Conservation (phyloP, 1,140 invertebrate species). For the Cyphomyrmex costatus region DNA sequence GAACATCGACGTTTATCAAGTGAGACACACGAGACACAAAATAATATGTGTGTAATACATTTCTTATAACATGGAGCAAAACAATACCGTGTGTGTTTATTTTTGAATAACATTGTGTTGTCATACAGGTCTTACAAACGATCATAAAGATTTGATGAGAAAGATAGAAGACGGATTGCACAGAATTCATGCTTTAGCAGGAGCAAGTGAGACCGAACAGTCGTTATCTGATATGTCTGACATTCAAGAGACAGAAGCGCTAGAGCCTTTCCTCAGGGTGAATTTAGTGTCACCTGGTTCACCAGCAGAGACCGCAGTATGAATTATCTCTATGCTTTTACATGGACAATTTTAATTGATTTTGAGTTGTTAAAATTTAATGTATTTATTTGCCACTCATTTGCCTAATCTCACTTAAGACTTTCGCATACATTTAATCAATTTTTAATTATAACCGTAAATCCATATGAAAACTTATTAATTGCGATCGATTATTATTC, state of each 20-base stretch:
- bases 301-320: constrained; percentile 93
- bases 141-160: constrained; percentile 94
- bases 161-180: constrained; percentile 93
- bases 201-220: constrained; percentile 39
- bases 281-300: constrained; percentile 92
- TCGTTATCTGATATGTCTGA: constrained; percentile 37
- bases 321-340: constrained; percentile 72
- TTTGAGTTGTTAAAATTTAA: not conserved
- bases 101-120: constrained; percentile 13
- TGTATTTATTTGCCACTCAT: not conserved
- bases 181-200: constrained; percentile 85
- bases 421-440: too few species aligned
- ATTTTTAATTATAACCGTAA: too few species aligned
- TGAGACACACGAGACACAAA: constrained; percentile 93
- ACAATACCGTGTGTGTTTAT: not conserved
- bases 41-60: constrained; percentile 93
- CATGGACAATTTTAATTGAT: not conserved
- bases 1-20: constrained; percentile 97
- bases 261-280: constrained; percentile 90
- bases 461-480: too few species aligned
- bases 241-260: constrained; percentile 59
- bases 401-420: constrained; percentile 31
- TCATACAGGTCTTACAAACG: constrained; percentile 94
- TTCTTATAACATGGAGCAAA: not conserved
- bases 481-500: too few species aligned